These are phyloP conservation scores for Perdita meconis DNA, from an alignment of 2,888 invertebrate species.

Conservation along the genomic window DNA sequence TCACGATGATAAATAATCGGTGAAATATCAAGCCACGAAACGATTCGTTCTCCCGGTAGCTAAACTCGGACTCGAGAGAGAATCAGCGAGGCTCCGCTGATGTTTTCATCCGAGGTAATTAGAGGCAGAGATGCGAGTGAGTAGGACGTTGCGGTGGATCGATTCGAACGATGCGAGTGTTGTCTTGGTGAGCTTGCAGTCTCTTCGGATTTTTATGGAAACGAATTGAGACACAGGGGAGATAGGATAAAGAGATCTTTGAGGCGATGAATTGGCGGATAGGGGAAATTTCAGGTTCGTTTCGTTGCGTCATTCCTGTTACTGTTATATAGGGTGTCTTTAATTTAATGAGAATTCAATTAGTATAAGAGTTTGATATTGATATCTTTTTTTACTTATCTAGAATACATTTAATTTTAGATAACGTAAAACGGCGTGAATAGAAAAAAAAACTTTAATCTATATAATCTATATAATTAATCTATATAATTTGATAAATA, in stretches of 20 bases:
- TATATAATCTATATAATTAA: no score
- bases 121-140: slow-evolving; percentile 72
- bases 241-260: slow-evolving; percentile 29
- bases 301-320: no score
- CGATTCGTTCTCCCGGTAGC: slow-evolving; percentile 58
- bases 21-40: slow-evolving; percentile 63
- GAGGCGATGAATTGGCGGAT: slow-evolving; percentile 4
- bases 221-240: slow-evolving; percentile 16
- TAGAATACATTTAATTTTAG: no score
- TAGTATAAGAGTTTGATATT: no score
- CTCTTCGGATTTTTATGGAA: slow-evolving; percentile 10
- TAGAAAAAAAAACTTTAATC: no score
- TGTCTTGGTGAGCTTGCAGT: slow-evolving; percentile 22
- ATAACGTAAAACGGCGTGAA: no score
- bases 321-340: no score
- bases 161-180: slow-evolving; percentile 70
- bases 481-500: no score
- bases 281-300: background rate
- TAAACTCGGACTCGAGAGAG: slow-evolving; percentile 30
- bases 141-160: slow-evolving; percentile 59
- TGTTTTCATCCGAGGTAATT: slow-evolving; percentile 73
- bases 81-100: slow-evolving; percentile 56
- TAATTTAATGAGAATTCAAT: no score
- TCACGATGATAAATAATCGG: slow-evolving; percentile 68
- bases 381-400: no score